phyloP scores from a whole-genome alignment of 2,797 vertebrate genomes.

The Dryobates pubescens region DNA sequence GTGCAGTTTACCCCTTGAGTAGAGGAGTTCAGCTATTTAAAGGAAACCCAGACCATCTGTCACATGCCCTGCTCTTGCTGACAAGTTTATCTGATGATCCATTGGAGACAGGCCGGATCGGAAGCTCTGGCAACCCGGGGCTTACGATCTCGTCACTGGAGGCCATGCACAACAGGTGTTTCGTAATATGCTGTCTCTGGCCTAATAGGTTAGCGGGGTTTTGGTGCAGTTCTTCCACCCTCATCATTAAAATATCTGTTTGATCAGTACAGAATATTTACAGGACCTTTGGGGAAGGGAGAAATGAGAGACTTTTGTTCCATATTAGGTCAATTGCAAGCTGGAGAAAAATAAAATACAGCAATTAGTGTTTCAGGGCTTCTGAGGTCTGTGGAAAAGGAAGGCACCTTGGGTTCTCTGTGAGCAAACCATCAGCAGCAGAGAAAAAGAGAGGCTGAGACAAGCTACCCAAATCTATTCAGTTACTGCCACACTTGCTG shows the following conservation, averaged over 20 bases:
- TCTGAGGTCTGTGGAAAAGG: not conserved
- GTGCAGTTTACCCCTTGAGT: not conserved
- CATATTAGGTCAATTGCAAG: not conserved
- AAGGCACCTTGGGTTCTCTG: not conserved
- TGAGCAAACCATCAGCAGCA: not conserved
- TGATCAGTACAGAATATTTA: not conserved
- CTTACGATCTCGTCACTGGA: not conserved
- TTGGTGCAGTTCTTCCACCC: not conserved
- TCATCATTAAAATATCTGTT: not conserved
- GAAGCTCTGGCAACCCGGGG: not conserved
- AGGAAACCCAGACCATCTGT: conserved; percentile 26
- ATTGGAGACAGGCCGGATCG: not conserved
- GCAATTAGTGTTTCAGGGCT: not conserved
- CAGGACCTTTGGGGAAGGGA: not conserved
- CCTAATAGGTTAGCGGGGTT: not conserved
- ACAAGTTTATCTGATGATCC: conserved; percentile 18
- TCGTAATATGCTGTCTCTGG: not conserved
- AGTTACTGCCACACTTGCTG: not conserved
- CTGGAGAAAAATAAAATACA: not conserved
- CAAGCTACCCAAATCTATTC: not conserved
- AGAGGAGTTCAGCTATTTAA: not conserved
- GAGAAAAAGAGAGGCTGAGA: not conserved
- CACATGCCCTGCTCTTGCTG: not conserved
- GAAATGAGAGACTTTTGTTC: not conserved
- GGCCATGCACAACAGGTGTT: not conserved